phyloP scores from a whole-genome alignment of 92 coral and sea anemone genomes.

The Porites rus region DNA sequence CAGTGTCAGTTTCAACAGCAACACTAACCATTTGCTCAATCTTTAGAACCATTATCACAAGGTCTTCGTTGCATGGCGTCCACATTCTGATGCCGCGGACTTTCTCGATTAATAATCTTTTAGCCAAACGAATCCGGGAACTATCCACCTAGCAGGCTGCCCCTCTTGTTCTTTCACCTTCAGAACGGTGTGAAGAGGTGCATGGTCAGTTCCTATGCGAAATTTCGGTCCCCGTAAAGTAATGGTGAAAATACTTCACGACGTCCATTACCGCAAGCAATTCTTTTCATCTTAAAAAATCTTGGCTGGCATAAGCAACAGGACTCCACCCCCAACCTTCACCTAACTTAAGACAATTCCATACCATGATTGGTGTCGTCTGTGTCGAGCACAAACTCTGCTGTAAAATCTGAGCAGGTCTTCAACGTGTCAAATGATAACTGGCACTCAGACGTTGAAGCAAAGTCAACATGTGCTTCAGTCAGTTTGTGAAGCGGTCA shows the following conservation, averaged over 20 bases:
- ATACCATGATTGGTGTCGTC: conserved; percentile 52
- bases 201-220: conserved; percentile 66
- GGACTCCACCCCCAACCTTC: conserved; percentile 17
- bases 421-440: no score
- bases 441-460: no score
- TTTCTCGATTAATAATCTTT: conserved; percentile 58
- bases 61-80: conserved; percentile 77
- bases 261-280: conserved; percentile 62
- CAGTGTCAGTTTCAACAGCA: background rate
- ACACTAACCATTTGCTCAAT: conserved; percentile 32
- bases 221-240: conserved; percentile 51
- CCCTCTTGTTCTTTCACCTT: background rate
- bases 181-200: conserved; percentile 57
- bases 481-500: no score
- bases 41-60: conserved; percentile 58
- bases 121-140: conserved; percentile 33
- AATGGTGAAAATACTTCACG: conserved; percentile 46
- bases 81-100: conserved; percentile 59
- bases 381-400: conserved; percentile 28
- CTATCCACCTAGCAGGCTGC: conserved; percentile 64
- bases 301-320: conserved; percentile 26
- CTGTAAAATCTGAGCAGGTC: conserved; percentile 19
- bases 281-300: conserved; percentile 32
- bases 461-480: no score
- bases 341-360: conserved; percentile 4